Evolutionary conservation across 30 jellyfish, hydroid and myxozoan species (phyloP).

Genomic region (Chironex yamaguchii): DNA sequence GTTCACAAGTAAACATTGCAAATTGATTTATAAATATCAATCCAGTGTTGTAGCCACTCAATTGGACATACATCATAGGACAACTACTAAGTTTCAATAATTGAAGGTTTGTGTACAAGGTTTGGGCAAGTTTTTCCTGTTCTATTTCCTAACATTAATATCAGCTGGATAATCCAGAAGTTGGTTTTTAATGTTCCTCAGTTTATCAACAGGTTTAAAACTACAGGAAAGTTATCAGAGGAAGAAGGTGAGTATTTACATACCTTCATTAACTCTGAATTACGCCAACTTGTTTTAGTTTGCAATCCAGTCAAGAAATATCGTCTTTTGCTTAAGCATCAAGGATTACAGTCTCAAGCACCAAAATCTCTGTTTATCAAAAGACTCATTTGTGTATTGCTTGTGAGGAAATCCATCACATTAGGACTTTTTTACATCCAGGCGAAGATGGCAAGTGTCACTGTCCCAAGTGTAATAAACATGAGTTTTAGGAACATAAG

Average conservation of each 20-base stretch:
- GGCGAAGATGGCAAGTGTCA: no score
- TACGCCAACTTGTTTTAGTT: not conserved
- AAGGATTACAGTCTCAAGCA: not conserved
- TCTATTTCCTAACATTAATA: not conserved
- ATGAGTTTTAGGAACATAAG: no score
- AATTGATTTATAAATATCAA: not conserved
- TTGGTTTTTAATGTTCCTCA: constrained; percentile 6
- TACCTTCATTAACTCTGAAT: not conserved
- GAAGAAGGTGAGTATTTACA: constrained; percentile 6
- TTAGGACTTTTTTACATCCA: no score
- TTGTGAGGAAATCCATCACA: no score
- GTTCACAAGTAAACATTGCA: constrained; percentile 34
- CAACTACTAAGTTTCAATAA: not conserved
- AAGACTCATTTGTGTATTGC: no score
- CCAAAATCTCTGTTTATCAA: no score
- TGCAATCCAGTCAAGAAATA: not conserved
- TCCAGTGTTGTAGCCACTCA: not conserved
- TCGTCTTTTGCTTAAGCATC: not conserved
- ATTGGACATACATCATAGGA: no score
- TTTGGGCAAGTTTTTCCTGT: constrained; percentile 1
- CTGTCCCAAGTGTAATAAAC: no score
- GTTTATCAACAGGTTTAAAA: not conserved
- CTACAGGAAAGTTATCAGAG: not conserved
- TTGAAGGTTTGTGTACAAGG: not conserved
- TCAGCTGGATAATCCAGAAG: not conserved